Evolutionary conservation across 2,797 vertebrate genomes (phyloP), one percentile per base, ranked within the genome.

Genomic region (Cheirogaleus major): DNA sequence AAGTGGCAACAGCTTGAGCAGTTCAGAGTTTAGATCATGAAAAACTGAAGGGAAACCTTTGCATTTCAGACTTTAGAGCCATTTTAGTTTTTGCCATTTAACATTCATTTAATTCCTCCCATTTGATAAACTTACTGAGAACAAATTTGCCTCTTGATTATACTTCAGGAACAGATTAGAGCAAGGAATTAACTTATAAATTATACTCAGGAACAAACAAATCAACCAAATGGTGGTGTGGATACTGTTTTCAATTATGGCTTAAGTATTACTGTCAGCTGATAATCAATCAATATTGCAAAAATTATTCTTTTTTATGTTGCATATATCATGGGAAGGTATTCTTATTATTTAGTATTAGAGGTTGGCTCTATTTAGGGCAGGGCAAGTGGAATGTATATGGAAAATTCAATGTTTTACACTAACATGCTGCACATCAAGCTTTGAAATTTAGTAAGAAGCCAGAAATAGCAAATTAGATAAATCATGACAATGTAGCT

Each of bases 171-270:
- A 70, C 7, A 91, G 38, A 52, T 13, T 50, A 88, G 22, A 95
- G 15, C 0, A 92, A 91, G 8, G 8, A 67, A 95, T 85, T 91
- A 89, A 93, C 23, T 75, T 18, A 38, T 72, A 70, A 65, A 2
- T 61, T 93, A 76, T 86, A 22, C 41, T 86, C 10, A 79, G n/a
- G 4, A 78, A 89, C 20, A 95, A 96, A 95, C 7, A 76, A 90
- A 93, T 89, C 73, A 93, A 82, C 17, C 15, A 78, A 41, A 73
- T 32, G 92, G 41, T 82, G 52, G 9, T 17, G 13, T 48, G 14
- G 30, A 80, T 15, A 57, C 45, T 84, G n/a, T 93, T 95, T 89
- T 86, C 59, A 85, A 48, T 91, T 93, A 70, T 52, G 75, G 17
- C 17, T 92, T 73, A 89, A 81, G 9, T 61, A 79, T 43, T 65